Evolutionary conservation across 2,797 vertebrate genomes (phyloP), one percentile per base, ranked within the genome.

Genomic region (Sebastes alutus): DNA sequence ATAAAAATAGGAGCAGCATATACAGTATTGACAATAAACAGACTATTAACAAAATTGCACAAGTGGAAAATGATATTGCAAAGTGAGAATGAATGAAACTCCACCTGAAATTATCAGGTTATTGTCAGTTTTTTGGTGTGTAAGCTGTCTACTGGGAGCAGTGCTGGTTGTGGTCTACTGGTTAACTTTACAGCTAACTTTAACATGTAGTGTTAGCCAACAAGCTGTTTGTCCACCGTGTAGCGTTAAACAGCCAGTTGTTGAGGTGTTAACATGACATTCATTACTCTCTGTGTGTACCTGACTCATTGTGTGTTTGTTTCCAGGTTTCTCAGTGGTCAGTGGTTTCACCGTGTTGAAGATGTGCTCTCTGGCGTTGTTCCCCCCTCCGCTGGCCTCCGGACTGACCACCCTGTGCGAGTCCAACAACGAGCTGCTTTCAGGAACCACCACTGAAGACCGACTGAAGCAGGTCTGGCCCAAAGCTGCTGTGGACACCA

Each of bases 341-440:
- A 7, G 23, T 22, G 4, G 42, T 46, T 52, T 54, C 18, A 2
- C 16, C 35, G 64, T 5, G 54, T 46, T 20, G 42, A 92, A 62
- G 75, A 98, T 99, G 98, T 97, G 97, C 66, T 97, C 97, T 10
- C 71, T 99, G 75, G 94, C 85, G 2, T 78, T 97, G 72, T 98
- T 98, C 54, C 96, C 97, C 2, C 94, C 96, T 12, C 97, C 96
- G 14, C 93, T 96, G 7, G 87, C 95, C 9, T 63, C 83, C 3
- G 97, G 95, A 63, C 94, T 97, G 33, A 89, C 95, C 46, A 97
- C 97, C 1, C 90, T 98, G 29, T 98, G 96, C 32, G 98, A 99
- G 87, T 93, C 96, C 77, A 97, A 97, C 89, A 99, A 99, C 86
- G 95, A 96, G 66, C 90, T 99, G 83, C 91, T 98, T 38, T 94